Base-by-base conservation (phyloP, 2,113 vertebrate genomes). In the Chitala chitala region DNA sequence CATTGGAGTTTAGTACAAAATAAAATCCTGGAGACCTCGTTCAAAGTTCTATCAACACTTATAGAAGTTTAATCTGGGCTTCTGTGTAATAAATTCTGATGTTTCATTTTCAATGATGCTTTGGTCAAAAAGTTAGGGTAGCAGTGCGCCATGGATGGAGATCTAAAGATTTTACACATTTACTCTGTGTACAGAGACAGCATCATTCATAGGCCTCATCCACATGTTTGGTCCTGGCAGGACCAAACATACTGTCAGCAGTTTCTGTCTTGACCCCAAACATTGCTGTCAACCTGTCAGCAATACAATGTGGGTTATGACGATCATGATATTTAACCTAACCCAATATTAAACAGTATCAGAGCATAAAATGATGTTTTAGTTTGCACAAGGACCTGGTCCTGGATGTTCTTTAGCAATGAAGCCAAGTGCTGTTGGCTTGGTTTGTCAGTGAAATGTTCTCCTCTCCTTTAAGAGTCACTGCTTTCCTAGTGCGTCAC, bases 231-330 rank as follows among this genome's bases (percentile, higher is more conserved):
- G 29, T 17, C 68, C 29, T 36, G 46, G 46, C 59, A 63, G 33
- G 59, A 36, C 33, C 33, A 33, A 46, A 13, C 8, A 29, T 22
- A 24, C 24, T 63, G 56, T 71, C 69, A 71, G 63, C 64, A 36
- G 42, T 63, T 64, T 75, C 55, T 73, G 22, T n/a, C 6, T 72
- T 71, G 56, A 36, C 46, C 33, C 38, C 24, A 76, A 72, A 40
- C 44, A 55, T 54, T 1, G 64, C 50, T 12, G 15, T 73, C 78
- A 75, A 24, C 74, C 50, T n/a, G 24, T 73, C 78, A 75, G 31
- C 74, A 66, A 55, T 65, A 22, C 9, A 24, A 44, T 22, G 5
- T 68, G 48, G 38, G 58, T 72, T 56, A 73, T 42, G 38, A 46
- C 1, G 9, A 44, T 68, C 53, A 46, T 56, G 65, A 26, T 44